A percentile compares a stretch with the other conserved stretches of the same genome.
Conservation (phyloP, 2,113 vertebrate species). For the rabbit (Oryctolagus cuniculus) region mOryCun1.1 NC_091436.1:20971501-20972000, state of each 20-base stretch:
- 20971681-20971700: not conserved
- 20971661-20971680: not conserved
- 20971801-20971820: not conserved
- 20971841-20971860: not conserved
- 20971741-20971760: not conserved
- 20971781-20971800: not conserved
- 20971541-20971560: not conserved
- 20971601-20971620: not conserved
- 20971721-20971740: not conserved
- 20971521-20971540: not conserved
- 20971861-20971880: not conserved
- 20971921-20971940: slow-evolving; percentile 2
- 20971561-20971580: not conserved
- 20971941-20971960: slow-evolving; percentile 4
- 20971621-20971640: not conserved
- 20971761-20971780: not conserved
- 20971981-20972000: not conserved
- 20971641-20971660: not conserved
- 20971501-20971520: not conserved
- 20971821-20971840: not conserved
- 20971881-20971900: not conserved
- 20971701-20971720: not conserved
- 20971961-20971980: not conserved
- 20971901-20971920: not conserved
- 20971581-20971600: slow-evolving; percentile 4